Evolutionary conservation across 1,140 invertebrate genomes (phyloP).

Genomic region (Onthophagus taurus): DNA sequence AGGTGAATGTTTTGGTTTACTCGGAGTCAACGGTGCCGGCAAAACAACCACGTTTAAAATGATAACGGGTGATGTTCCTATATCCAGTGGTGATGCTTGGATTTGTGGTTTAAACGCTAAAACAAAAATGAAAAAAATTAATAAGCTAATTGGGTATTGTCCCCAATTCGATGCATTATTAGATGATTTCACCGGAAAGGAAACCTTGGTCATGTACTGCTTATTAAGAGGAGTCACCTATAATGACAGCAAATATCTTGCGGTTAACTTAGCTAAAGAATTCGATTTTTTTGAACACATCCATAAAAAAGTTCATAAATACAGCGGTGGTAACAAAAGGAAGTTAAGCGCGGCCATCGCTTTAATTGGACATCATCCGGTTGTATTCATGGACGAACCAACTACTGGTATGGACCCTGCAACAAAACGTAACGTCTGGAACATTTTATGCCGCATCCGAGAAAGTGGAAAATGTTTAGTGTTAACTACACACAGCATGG

Average conservation of each 20-base stretch:
- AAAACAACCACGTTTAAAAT: slow-evolving; percentile 83
- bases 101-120: slow-evolving; percentile 40
- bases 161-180: slow-evolving; percentile 76
- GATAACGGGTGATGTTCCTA: slow-evolving; percentile 68
- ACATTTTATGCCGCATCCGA: slow-evolving; percentile 50
- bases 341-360: slow-evolving; percentile 89
- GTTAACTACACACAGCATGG: slow-evolving; percentile 73
- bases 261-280: slow-evolving; percentile 33
- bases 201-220: slow-evolving; percentile 65
- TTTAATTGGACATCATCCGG: slow-evolving; percentile 75
- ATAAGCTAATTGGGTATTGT: slow-evolving; percentile 57
- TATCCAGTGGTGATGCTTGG: slow-evolving; percentile 31
- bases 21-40: slow-evolving; percentile 69
- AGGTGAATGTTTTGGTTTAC: slow-evolving; percentile 77
- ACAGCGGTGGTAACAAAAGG: slow-evolving; percentile 90
- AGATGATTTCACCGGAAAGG: slow-evolving; percentile 64
- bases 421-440: slow-evolving; percentile 68
- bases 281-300: slow-evolving; percentile 43
- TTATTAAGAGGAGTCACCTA: slow-evolving; percentile 58
- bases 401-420: slow-evolving; percentile 76
- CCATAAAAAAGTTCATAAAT: slow-evolving; percentile 47
- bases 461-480: slow-evolving; percentile 58
- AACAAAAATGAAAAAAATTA: slow-evolving; percentile 43
- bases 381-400: slow-evolving; percentile 81
- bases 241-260: slow-evolving; percentile 33